These are phyloP conservation scores for Ambastaia sidthimunki DNA, from an alignment of 2,797 vertebrate genomes.

Conservation along the genomic window DNA sequence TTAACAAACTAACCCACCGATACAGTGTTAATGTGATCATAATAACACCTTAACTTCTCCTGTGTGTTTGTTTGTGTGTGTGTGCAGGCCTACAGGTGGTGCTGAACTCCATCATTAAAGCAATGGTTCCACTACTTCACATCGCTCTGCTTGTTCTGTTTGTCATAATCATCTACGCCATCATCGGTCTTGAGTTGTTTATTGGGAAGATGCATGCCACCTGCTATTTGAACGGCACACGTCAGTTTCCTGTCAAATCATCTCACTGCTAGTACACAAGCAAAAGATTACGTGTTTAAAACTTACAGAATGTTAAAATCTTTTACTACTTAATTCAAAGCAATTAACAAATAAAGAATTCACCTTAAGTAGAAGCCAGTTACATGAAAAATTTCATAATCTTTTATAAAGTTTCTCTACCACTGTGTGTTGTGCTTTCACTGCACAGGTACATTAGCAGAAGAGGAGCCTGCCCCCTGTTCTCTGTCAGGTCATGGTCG, in stretches of 20 bases:
- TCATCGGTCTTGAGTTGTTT: slow-evolving; percentile 99
- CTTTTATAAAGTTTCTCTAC: not conserved
- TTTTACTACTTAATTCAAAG: not conserved
- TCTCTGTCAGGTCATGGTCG: slow-evolving; percentile 93
- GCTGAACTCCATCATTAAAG: slow-evolving; percentile 99
- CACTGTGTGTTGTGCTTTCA: not conserved
- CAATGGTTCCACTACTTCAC: slow-evolving; percentile 98
- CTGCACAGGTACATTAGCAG: slow-evolving; percentile 83
- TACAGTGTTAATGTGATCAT: not conserved
- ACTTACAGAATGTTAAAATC: not conserved
- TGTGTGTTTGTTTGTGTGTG: slow-evolving; percentile 43
- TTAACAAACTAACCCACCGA: not conserved
- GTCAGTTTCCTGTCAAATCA: slow-evolving; percentile 70
- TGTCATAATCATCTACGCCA: slow-evolving; percentile 99
- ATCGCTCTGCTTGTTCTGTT: slow-evolving; percentile 98
- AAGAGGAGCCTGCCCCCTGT: slow-evolving; percentile 93
- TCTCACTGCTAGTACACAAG: too few species aligned
- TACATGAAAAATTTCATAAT: too few species aligned
- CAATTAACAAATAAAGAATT: too few species aligned
- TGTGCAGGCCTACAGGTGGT: slow-evolving; percentile 96
- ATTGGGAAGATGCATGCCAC: slow-evolving; percentile 99
- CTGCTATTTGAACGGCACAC: slow-evolving; percentile 88
- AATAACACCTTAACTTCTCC: not conserved
- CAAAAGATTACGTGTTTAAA: not conserved
- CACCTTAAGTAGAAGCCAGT: not conserved